Evolutionary conservation across 2,888 invertebrate species (phyloP).

Genomic region (Prosapia bicincta): DNA sequence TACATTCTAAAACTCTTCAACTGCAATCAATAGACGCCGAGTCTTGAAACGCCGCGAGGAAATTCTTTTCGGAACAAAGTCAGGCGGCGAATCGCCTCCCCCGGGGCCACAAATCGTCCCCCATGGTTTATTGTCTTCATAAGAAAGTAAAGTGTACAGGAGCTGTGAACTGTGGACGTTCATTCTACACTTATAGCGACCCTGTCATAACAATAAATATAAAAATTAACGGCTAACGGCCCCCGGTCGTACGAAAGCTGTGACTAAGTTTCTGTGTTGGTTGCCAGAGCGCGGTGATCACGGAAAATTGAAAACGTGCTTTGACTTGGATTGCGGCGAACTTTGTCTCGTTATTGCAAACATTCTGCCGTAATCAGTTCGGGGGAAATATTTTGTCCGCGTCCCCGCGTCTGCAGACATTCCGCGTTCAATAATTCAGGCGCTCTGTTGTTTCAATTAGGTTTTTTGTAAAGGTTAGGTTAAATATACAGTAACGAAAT

Average conservation of each 20-base stretch:
- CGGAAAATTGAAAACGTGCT: slow-evolving; percentile 27
- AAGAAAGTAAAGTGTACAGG: not conserved
- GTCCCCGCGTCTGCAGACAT: no score
- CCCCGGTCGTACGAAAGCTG: slow-evolving; percentile 3
- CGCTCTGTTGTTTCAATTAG: no score
- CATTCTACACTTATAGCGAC: slow-evolving; percentile 27
- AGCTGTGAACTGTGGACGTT: slow-evolving; percentile 21
- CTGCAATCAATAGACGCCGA: no score
- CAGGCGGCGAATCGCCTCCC: not conserved
- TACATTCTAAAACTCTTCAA: no score
- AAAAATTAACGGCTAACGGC: slow-evolving; percentile 29
- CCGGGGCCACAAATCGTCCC: not conserved
- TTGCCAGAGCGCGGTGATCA: slow-evolving; percentile 9
- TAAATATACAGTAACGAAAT: no score
- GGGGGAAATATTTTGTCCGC: no score
- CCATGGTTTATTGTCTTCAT: not conserved
- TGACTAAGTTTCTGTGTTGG: slow-evolving; percentile 15
- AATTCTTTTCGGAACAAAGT: no score
- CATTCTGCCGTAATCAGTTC: no score
- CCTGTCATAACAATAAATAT: slow-evolving; percentile 32
- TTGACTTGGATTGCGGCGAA: slow-evolving; percentile 6
- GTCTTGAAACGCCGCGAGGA: no score
- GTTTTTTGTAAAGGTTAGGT: no score
- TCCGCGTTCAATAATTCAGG: no score
- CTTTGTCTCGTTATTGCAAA: not conserved